Percentiles rank a stretch among this genome's conserved stretches.
Evolutionary conservation across 2,888 invertebrate species (phyloP).

Genomic region (Caenorhabditis becei): DNA sequence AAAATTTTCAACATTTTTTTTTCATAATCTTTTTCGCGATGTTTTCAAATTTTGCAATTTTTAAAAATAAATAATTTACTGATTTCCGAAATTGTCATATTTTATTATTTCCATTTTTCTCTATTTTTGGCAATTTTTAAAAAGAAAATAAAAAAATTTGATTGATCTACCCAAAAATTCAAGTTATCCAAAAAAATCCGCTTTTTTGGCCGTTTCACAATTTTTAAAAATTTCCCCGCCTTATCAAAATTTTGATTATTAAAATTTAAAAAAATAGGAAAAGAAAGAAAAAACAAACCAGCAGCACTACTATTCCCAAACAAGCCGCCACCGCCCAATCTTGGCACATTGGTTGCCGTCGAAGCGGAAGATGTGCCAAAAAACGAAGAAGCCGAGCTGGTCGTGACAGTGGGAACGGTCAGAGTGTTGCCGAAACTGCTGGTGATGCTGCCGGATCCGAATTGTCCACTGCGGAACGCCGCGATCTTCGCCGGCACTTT

Average conservation of each 20-base stretch:
- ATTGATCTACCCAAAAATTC: neutral
- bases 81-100: too few species aligned
- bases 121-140: too few species aligned
- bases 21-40: neutral
- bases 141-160: too few species aligned
- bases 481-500: slow-evolving; percentile 8
- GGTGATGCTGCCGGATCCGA: neutral
- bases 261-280: too few species aligned
- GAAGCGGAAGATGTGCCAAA: neutral
- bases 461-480: slow-evolving; percentile 21
- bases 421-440: neutral
- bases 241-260: too few species aligned
- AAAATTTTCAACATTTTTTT: neutral
- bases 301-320: too few species aligned
- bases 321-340: too few species aligned
- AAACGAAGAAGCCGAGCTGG: neutral
- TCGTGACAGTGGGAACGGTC: too few species aligned
- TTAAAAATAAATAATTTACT: too few species aligned
- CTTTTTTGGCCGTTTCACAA: too few species aligned
- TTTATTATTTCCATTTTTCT: too few species aligned
- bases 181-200: neutral
- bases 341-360: neutral
- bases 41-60: neutral
- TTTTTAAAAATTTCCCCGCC: too few species aligned
- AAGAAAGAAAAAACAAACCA: neutral